These are phyloP conservation scores for Schlechtendalia chinensis DNA, from an alignment of 1,140 invertebrate species.

Conservation along the genomic window DNA sequence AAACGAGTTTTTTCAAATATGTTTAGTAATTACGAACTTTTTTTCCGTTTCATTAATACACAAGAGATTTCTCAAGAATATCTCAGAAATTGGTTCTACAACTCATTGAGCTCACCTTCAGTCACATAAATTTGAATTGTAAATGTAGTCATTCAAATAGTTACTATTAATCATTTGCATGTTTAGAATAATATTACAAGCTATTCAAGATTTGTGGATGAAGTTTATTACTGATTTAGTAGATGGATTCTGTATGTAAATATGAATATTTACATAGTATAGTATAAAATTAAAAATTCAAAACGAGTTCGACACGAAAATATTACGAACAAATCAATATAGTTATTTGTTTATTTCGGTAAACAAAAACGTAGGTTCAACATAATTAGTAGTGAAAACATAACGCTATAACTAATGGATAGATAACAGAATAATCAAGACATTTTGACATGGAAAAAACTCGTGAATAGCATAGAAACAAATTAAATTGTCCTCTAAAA, in stretches of 20 bases:
- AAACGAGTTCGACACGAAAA: no score
- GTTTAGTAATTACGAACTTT: no score
- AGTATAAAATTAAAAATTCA: no score
- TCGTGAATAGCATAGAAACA: background rate
- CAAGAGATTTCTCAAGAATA: background rate
- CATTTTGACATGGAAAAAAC: background rate
- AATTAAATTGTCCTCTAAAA: slow-evolving; percentile 19
- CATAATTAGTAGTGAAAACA: background rate
- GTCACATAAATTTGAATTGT: background rate
- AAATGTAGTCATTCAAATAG: background rate
- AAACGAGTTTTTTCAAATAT: no score
- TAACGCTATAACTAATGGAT: background rate
- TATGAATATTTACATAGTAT: background rate
- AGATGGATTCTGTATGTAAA: background rate
- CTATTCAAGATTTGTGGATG: background rate
- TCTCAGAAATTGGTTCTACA: background rate
- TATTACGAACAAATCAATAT: background rate
- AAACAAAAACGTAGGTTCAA: background rate
- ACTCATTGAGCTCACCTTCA: background rate
- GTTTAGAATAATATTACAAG: background rate
- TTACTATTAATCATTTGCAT: background rate
- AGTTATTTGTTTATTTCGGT: background rate
- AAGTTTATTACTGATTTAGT: background rate
- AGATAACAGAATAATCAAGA: background rate
- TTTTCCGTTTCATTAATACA: background rate